Evolutionary conservation across 2,797 vertebrate genomes (phyloP).

Genomic region (Neosalanx taihuensis): DNA sequence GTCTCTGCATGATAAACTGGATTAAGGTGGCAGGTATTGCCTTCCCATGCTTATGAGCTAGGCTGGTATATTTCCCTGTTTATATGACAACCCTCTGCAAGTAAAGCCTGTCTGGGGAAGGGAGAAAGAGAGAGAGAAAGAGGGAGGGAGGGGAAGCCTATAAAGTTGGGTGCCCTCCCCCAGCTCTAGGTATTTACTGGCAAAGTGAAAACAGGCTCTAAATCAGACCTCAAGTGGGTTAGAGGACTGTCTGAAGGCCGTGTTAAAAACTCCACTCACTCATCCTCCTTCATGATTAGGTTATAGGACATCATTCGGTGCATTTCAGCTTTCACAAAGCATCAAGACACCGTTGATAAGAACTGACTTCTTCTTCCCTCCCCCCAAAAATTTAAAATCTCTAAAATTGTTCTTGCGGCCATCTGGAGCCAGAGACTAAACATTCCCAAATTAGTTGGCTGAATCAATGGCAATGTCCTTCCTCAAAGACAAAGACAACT

Average conservation of each 20-base stretch:
- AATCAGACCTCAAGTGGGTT: slow-evolving; percentile 66
- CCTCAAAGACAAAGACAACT: neutral
- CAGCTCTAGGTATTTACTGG: slow-evolving; percentile 69
- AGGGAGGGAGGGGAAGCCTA: slow-evolving; percentile 47
- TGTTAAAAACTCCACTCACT: slow-evolving; percentile 27
- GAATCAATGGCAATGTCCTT: slow-evolving; percentile 1
- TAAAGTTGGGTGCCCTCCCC: slow-evolving; percentile 65
- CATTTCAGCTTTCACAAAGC: neutral
- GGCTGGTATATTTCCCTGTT: slow-evolving; percentile 72
- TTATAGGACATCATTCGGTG: neutral
- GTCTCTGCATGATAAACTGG: slow-evolving; percentile 62
- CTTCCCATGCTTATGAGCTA: slow-evolving; percentile 60
- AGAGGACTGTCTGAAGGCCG: slow-evolving; percentile 24
- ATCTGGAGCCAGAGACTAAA: neutral
- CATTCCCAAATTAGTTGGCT: neutral
- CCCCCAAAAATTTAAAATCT: no score
- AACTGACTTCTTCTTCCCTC: neutral
- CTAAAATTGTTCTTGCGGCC: neutral
- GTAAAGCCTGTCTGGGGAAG: slow-evolving; percentile 66
- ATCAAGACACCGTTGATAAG: neutral
- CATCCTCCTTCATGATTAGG: neutral
- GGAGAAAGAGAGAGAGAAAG: slow-evolving; percentile 29
- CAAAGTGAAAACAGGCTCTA: slow-evolving; percentile 74
- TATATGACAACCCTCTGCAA: slow-evolving; percentile 72
- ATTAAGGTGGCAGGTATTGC: slow-evolving; percentile 62